Percentiles rank a stretch among this genome's conserved stretches.
These are phyloP conservation scores for Pagetopsis macropterus DNA, from an alignment of 2,797 vertebrate species.

Conservation along the genomic window DNA sequence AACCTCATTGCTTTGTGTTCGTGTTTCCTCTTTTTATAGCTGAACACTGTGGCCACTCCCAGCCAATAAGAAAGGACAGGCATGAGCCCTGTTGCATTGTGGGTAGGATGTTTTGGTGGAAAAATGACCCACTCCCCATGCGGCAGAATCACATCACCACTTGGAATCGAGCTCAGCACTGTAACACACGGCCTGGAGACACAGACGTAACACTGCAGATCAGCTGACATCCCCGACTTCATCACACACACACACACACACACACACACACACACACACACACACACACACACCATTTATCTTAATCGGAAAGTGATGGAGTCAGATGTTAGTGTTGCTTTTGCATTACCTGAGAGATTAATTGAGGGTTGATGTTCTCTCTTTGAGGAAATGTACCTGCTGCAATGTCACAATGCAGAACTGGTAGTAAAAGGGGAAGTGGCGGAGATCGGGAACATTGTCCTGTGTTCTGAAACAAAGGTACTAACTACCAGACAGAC, in stretches of 20 bases:
- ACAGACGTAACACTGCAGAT: slow-evolving; percentile 6
- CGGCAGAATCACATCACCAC: slow-evolving; percentile 28
- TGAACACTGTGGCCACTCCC: slow-evolving; percentile 75
- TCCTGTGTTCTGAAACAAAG: slow-evolving; percentile 11
- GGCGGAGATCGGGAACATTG: slow-evolving; percentile 20
- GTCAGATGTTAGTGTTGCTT: slow-evolving; percentile 23
- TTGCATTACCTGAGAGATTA: slow-evolving; percentile 31
- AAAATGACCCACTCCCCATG: slow-evolving; percentile 40
- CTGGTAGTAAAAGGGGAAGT: slow-evolving; percentile 40
- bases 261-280: background rate
- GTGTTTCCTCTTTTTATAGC: slow-evolving; percentile 68
- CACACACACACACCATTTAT: slow-evolving; percentile 10
- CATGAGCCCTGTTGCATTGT: slow-evolving; percentile 57
- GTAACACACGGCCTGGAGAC: slow-evolving; percentile 20
- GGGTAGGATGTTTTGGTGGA: slow-evolving; percentile 55
- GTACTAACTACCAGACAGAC: slow-evolving; percentile 43
- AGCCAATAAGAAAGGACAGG: slow-evolving; percentile 63
- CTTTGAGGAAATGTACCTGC: slow-evolving; percentile 42
- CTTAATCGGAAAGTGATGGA: slow-evolving; percentile 7
- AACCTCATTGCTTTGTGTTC: slow-evolving; percentile 66
- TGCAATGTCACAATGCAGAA: slow-evolving; percentile 35
- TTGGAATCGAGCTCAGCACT: slow-evolving; percentile 22
- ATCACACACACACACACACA: slow-evolving; percentile 1
- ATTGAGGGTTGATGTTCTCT: slow-evolving; percentile 38
- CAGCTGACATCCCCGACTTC: slow-evolving; percentile 15